phyloP scores from a whole-genome alignment of 2,113 vertebrate species.

The Oreochromis spilurus region DNA sequence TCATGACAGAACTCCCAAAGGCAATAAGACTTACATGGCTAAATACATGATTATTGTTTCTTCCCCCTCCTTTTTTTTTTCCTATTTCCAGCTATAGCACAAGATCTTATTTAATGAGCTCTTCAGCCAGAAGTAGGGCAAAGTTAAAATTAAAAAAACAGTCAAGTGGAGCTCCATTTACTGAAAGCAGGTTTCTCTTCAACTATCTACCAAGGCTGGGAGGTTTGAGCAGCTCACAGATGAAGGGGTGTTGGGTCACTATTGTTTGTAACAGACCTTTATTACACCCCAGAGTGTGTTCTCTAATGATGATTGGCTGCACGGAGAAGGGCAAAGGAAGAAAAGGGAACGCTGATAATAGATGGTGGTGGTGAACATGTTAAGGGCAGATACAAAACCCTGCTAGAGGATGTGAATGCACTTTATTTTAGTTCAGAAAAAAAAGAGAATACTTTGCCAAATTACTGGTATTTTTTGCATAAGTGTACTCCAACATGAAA shows the following conservation, averaged over 20 bases:
- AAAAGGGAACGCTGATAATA: neutral
- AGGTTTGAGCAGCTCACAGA: constrained; percentile 17
- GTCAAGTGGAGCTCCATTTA: neutral
- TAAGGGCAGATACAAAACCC: neutral
- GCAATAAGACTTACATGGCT: constrained; percentile 19
- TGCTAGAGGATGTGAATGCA: neutral
- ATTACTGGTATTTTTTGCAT: neutral
- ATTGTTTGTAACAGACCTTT: neutral
- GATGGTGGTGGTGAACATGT: neutral
- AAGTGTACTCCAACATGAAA: neutral
- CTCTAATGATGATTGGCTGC: constrained; percentile 15
- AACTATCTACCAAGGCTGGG: neutral
- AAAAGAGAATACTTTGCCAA: neutral
- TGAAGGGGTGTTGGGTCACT: constrained; percentile 3
- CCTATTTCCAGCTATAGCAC: constrained; percentile 16
- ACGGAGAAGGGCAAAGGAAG: neutral
- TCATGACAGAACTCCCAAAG: neutral
- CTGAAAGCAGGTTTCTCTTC: neutral
- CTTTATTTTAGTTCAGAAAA: neutral
- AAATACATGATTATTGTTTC: constrained; percentile 28
- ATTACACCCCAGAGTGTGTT: neutral
- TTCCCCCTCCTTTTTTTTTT: neutral
- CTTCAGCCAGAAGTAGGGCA: constrained; percentile 50
- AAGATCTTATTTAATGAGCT: constrained; percentile 57
- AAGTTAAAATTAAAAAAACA: constrained; percentile 13